phyloP scores from a whole-genome alignment of 2,888 invertebrate species.

The Caenorhabditis zanzibari region DNA sequence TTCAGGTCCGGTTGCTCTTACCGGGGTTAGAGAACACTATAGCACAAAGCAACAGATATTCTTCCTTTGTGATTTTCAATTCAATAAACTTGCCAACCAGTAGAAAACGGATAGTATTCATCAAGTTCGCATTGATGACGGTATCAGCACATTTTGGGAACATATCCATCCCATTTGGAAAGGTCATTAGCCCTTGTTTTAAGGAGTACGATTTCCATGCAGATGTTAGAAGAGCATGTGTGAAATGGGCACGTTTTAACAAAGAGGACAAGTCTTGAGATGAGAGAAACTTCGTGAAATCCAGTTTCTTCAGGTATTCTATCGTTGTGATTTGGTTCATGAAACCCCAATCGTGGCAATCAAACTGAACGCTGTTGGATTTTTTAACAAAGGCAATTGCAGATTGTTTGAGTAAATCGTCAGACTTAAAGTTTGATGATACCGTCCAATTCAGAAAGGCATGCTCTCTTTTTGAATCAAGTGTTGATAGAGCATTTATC shows the following conservation, averaged over 20 bases:
- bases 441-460: not conserved
- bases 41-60: not conserved
- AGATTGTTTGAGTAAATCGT: not conserved
- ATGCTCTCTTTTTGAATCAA: constrained; percentile 4
- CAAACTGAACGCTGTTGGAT: not conserved
- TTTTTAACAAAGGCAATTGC: not conserved
- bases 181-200: not conserved
- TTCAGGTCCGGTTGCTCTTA: not conserved
- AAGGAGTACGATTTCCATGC: not conserved
- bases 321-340: constrained; percentile 11
- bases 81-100: not conserved
- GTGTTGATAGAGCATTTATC: not conserved
- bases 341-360: constrained; percentile 23
- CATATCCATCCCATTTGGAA: not conserved
- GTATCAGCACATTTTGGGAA: not conserved
- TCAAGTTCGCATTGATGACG: not conserved
- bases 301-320: constrained; percentile 4
- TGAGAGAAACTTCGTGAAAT: constrained; percentile 13
- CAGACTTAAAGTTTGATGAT: not conserved
- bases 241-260: not conserved
- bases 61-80: constrained; percentile 6
- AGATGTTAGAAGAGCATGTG: constrained; percentile 5
- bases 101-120: not conserved
- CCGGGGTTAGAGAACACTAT: not conserved
- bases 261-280: constrained; percentile 6